Evolutionary conservation across 2,888 invertebrate species (phyloP).

Genomic region (Scrobipalpa atriplicella): DNA sequence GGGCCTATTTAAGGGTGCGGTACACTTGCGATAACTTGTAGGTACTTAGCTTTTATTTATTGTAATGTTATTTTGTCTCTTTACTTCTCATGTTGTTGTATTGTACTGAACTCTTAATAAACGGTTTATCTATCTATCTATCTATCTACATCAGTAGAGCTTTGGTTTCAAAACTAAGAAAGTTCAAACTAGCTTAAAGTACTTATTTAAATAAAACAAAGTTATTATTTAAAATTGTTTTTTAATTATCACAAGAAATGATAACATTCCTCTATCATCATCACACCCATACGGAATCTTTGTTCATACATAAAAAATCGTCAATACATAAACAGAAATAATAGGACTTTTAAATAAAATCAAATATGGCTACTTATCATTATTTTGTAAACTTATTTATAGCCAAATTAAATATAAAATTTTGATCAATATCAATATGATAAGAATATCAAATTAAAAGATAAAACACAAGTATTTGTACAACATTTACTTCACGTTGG

Average conservation of each 20-base stretch:
- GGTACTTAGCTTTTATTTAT: no score
- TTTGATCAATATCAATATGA: neutral
- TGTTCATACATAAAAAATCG: conserved; percentile 11
- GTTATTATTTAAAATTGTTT: conserved; percentile 39
- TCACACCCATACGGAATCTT: neutral
- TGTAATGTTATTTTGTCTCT: no score
- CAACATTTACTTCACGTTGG: no score
- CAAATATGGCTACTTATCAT: neutral
- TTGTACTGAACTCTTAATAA: no score
- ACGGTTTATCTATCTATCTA: no score
- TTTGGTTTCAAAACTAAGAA: conserved; percentile 6
- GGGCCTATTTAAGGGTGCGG: no score
- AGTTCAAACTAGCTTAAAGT: conserved; percentile 21
- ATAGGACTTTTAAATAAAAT: neutral
- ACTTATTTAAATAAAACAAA: conserved; percentile 34
- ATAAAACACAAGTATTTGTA: neutral
- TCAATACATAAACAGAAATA: neutral
- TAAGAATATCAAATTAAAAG: neutral
- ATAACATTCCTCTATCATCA: conserved; percentile 35
- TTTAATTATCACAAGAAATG: conserved; percentile 49
- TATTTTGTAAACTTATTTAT: neutral
- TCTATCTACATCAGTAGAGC: neutral
- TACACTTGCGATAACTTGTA: no score
- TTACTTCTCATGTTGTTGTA: no score
- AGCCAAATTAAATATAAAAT: neutral